Conservation (phyloP, 2,797 vertebrate species). For the Leptodactylus fallax region DNA sequence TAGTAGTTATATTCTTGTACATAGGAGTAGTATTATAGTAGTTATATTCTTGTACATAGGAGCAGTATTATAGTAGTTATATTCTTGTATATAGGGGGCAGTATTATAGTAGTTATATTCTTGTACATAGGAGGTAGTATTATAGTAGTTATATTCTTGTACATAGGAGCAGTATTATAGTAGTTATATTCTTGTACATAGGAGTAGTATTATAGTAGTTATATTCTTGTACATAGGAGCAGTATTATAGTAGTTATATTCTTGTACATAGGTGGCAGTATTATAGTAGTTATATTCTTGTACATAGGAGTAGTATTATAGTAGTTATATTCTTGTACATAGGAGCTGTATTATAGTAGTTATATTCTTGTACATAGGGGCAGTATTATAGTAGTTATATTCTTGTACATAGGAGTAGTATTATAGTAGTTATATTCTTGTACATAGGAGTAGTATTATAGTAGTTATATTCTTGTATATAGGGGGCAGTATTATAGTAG, state of each 20-base stretch:
- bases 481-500: constrained; percentile 1
- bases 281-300: no score
- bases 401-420: neutral
- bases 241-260: constrained; percentile 9
- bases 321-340: constrained; percentile 1
- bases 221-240: neutral
- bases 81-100: neutral
- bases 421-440: constrained; percentile 3
- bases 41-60: constrained; percentile 6
- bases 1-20: neutral
- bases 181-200: constrained; percentile 3
- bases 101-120: constrained; percentile 10
- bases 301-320: neutral
- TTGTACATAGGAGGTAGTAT: neutral
- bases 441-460: neutral
- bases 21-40: neutral
- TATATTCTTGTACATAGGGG: constrained; percentile 4
- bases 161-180: neutral
- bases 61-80: constrained; percentile 3
- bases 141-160: constrained; percentile 13
- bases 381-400: constrained; percentile 5
- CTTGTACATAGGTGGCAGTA: no score
- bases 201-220: constrained; percentile 1
- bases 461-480: neutral
- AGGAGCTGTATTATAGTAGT: constrained; percentile 7